Percentiles rank a stretch among this genome's conserved stretches.
These are phyloP conservation scores for Neelides folsomi DNA, from an alignment of 2,888 invertebrate genomes.

Conservation along the genomic window DNA sequence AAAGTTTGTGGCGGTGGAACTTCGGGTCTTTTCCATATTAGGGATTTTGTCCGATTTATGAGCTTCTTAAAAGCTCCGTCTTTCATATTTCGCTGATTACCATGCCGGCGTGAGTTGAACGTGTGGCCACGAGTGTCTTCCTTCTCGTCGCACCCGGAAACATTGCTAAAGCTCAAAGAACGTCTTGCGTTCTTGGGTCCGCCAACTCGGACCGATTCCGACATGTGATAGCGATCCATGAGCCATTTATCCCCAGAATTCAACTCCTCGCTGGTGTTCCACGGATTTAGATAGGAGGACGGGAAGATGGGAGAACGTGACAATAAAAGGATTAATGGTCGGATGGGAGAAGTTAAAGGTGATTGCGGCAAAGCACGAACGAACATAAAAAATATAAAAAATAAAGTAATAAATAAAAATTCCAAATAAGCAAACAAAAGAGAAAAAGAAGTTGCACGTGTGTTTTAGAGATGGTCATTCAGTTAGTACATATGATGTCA, in stretches of 20 bases:
- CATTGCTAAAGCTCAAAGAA: constrained; percentile 16
- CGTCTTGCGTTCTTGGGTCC: constrained; percentile 7
- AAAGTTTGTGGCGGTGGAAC: constrained; percentile 7
- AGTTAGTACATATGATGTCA: too few species aligned
- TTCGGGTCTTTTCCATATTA: constrained; percentile 23
- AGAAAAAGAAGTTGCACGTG: too few species aligned
- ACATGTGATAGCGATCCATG: constrained; percentile 30
- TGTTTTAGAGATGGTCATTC: too few species aligned
- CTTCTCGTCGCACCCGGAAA: constrained; percentile 10
- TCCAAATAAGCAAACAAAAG: background rate
- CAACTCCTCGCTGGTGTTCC: constrained; percentile 12
- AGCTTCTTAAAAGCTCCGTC: constrained; percentile 24
- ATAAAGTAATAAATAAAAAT: constrained; percentile 1
- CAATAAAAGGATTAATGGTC: too few species aligned
- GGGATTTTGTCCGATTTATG: constrained; percentile 25
- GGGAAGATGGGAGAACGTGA: background rate
- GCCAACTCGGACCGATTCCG: constrained; percentile 23
- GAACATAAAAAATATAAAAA: background rate
- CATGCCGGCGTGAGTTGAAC: background rate
- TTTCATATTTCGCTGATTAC: background rate
- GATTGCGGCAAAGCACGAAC: background rate
- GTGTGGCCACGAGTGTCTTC: background rate
- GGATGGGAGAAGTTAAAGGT: too few species aligned
- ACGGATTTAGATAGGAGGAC: background rate
- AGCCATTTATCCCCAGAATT: constrained; percentile 29